Evolutionary conservation across 2,113 vertebrate genomes (phyloP), one percentile per base, ranked within the genome.

Genomic region (Myiozetetes cayanensis): DNA sequence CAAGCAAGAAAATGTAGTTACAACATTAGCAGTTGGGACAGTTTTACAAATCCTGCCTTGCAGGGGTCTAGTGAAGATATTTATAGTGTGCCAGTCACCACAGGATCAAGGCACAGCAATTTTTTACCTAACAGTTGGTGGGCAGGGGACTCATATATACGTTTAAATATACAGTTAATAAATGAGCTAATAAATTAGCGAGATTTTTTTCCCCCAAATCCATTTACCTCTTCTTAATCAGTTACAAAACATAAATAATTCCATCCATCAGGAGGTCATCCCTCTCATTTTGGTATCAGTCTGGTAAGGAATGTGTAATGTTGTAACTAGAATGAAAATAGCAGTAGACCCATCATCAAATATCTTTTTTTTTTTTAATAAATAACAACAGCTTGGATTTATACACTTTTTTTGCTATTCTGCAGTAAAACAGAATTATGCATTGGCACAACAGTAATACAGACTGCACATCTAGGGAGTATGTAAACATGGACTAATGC

Each of bases 401-500:
- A 39, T 6, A 43, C 35, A 17, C 33, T 50, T 55, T 61, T 84
- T 92, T 76, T 46, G 65, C 28, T 63, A 14, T 70, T 87, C 85
- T 80, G 87, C 24, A 3, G 68, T 87, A 79, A 85, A 71, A 18
- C n/a, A 81, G 83, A 83, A 77, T 79, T 83, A 62, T 63, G 86
- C 53, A 61, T 63, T 43, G 2, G 71, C 66, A 86, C 62, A 52
- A 89, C 6, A 11, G 85, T 79, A 88, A 89, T 63, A 87, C 2
- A 22, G 94, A 75, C 75, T 79, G 91, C 91, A 91, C 89, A 8
- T 55, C 67, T 80, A 59, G 50, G 84, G 68, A 39, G 85, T 49
- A 76, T 30, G 70, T 56, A 74, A 53, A 89, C 92, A 93, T 85
- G 90, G 93, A 87, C 87, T 49, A 49, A 97, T 94, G 84, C 75